Evolutionary conservation across 2,113 vertebrate species (phyloP).

Genomic region (Ptychochromis oligacanthus): DNA sequence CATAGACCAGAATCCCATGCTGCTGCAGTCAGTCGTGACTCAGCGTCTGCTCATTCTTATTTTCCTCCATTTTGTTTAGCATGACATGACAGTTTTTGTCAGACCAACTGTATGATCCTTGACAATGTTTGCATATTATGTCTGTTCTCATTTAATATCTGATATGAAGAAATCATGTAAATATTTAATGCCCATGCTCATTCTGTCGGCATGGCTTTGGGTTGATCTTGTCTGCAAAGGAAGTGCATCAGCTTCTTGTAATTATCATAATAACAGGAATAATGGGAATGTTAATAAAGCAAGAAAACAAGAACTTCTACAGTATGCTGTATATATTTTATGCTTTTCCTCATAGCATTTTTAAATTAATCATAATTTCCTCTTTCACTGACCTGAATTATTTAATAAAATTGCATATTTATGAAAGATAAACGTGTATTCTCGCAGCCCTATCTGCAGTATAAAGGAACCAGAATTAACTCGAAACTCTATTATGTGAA

Average conservation of each 20-base stretch:
- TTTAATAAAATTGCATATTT: not conserved
- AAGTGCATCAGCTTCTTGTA: not conserved
- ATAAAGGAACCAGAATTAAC: not conserved
- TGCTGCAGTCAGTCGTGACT: constrained; percentile 70
- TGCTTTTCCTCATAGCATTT: not conserved
- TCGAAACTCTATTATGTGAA: not conserved
- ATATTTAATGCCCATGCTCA: not conserved
- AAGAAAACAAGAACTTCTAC: not conserved
- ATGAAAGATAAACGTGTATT: not conserved
- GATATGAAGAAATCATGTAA: not conserved
- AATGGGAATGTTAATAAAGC: not conserved
- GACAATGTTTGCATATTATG: constrained; percentile 8
- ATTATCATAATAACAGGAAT: too few relatives aligned
- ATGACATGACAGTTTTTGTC: constrained; percentile 55
- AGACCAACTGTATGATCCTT: not conserved
- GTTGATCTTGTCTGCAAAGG: constrained; percentile 3
- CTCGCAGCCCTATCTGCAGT: not conserved
- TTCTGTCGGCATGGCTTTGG: constrained; percentile 5
- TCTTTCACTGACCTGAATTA: not conserved
- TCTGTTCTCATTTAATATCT: not conserved
- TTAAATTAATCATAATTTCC: not conserved
- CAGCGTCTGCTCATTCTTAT: constrained; percentile 47
- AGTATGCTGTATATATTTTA: not conserved
- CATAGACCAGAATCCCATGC: constrained; percentile 68
- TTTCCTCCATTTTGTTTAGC: constrained; percentile 69